Percentiles rank a stretch among this genome's conserved stretches.
Conservation (phyloP, 1,140 invertebrate genomes). For the Bacillus rossius region DNA sequence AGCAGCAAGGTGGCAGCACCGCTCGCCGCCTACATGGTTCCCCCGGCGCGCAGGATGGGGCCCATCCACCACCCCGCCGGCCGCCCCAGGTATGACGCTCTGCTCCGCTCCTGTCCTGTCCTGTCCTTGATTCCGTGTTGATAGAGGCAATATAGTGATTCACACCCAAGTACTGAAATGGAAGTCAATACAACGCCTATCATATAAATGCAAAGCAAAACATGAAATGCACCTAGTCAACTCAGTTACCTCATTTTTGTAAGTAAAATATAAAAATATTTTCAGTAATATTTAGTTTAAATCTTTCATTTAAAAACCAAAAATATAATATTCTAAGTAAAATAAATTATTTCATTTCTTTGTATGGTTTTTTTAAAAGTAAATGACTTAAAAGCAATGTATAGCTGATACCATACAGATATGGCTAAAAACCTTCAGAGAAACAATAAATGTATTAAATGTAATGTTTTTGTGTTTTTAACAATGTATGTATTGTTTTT, state of each 20-base stretch:
- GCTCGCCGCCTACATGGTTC: slow-evolving; percentile 87
- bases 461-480: too few species aligned
- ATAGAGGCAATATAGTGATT: slow-evolving; percentile 16
- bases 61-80: slow-evolving; percentile 90
- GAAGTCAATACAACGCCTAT: slow-evolving; percentile 14
- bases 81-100: slow-evolving; percentile 78
- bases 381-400: too few species aligned
- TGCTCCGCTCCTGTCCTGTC: slow-evolving; percentile 52
- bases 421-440: too few species aligned
- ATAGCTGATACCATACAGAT: too few species aligned
- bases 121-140: slow-evolving; percentile 44
- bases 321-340: too few species aligned
- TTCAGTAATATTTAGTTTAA: too few species aligned
- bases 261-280: too few species aligned
- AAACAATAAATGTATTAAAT: too few species aligned
- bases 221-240: slow-evolving; percentile 13
- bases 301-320: too few species aligned
- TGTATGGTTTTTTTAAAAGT: too few species aligned
- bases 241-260: slow-evolving; percentile 16
- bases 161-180: slow-evolving; percentile 18
- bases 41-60: slow-evolving; percentile 75
- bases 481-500: too few species aligned
- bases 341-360: too few species aligned
- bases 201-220: not conserved
- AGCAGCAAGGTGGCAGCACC: slow-evolving; percentile 88